These are phyloP conservation scores for Chrysomela aeneicollis DNA, from an alignment of 2,888 invertebrate genomes.

Conservation along the genomic window DNA sequence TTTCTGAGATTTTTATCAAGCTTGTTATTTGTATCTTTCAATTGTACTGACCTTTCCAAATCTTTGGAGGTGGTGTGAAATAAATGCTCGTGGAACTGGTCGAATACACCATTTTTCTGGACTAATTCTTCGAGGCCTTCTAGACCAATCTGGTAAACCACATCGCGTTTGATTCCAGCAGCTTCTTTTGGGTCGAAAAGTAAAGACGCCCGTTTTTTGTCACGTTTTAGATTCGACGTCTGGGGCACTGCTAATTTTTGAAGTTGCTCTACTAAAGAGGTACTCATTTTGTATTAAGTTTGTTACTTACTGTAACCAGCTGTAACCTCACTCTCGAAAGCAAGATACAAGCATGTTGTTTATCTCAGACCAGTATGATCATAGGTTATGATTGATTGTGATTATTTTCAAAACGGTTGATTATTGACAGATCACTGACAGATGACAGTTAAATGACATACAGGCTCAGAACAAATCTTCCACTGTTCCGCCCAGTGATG, in stretches of 20 bases:
- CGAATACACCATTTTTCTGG: slow-evolving; percentile 75
- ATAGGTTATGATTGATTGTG: too few species aligned
- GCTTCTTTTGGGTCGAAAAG: slow-evolving; percentile 92
- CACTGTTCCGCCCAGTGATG: too few species aligned
- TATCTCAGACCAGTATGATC: too few species aligned
- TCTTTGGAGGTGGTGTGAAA: slow-evolving; percentile 80
- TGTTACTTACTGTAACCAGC: too few species aligned
- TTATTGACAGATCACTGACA: too few species aligned
- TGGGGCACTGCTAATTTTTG: slow-evolving; percentile 79
- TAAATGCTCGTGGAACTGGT: slow-evolving; percentile 75
- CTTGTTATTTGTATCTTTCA: slow-evolving; percentile 75
- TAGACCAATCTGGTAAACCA: slow-evolving; percentile 85
- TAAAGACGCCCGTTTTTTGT: slow-evolving; percentile 79
- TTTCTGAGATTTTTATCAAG: slow-evolving; percentile 78
- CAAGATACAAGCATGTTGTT: too few species aligned
- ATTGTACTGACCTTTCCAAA: slow-evolving; percentile 83
- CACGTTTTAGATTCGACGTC: slow-evolving; percentile 71
- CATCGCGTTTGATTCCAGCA: slow-evolving; percentile 82
- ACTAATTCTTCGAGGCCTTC: slow-evolving; percentile 87
- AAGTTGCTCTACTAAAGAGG: slow-evolving; percentile 82
- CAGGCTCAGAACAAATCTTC: too few species aligned
- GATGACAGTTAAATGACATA: too few species aligned
- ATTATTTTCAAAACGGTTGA: too few species aligned
- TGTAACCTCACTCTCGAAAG: too few species aligned
- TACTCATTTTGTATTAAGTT: slow-evolving; percentile 70